Base-by-base conservation (phyloP, 2,888 invertebrate species). In the Trichopoda pennipes region DNA sequence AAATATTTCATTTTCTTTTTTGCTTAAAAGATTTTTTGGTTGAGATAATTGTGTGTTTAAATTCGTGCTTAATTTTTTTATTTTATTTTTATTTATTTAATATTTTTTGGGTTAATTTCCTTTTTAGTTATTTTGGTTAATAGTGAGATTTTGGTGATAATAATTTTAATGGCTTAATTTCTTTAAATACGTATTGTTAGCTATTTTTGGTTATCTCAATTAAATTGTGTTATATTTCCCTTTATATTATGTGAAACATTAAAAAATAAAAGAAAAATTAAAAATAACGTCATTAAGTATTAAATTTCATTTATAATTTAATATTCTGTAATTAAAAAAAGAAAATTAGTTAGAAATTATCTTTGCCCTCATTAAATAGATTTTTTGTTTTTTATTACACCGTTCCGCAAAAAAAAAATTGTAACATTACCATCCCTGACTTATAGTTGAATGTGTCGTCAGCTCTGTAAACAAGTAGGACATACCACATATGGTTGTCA, bases 81-180 rank as follows among this genome's bases (percentile, higher is more conserved):
- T 64, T 56, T 38, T 73, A 44, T 44, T 23, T 47, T 35, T 49
- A 23, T 12, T 23, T 12, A 10, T 23, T 58, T 44, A 47, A 42
- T 44, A 44, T 51, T 75, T 55, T 53, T 51, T 42, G 32, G 35
- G 47, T 10, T 63, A 68, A 60, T 64, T 81, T 58, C 58, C 58
- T 10, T 51, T n/a, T 51, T 44, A 44, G 56, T 61, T 21, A 58
- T 17, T 51, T 69, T 73, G 14, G 56, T 61, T 69, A 16, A 19
- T 4, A 51, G 35, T 38, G 38, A 75, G 78, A 81, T 81, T 28
- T 64, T 44, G 16, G 47, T 49, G 78, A 75, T 78, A 81, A 81
- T 49, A 69, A 63, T 32, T 55, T 78, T 70, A 81, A 81, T 70
- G 81, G 28, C 60, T 78, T 42, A 74, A 81, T 81, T 73, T 63